A percentile compares a stretch with the other conserved stretches of the same genome.
Conservation (phyloP, 30 jellyfish, hydroid and myxozoan genomes). For the Cassiopea xamachana region DNA sequence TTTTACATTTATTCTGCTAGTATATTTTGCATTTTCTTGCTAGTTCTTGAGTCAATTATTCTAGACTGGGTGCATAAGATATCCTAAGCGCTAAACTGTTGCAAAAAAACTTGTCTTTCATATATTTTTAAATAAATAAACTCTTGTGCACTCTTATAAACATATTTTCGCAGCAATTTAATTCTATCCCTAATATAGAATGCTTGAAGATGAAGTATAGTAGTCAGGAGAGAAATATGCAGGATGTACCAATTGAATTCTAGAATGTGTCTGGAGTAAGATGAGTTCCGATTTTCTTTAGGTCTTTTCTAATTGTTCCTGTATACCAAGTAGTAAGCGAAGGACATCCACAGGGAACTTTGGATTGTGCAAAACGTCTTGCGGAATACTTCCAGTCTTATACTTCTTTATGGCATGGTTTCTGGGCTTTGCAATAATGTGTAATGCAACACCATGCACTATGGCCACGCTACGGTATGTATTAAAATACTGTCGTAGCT, state of each 20-base stretch:
- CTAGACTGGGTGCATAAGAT: no score
- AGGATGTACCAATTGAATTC: background rate
- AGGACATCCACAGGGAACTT: constrained; percentile 9
- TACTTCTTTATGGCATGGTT: constrained; percentile 9
- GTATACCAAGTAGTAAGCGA: constrained; percentile 15
- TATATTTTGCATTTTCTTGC: no score
- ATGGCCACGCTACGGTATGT: constrained; percentile 58
- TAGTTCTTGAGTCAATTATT: no score
- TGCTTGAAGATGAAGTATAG: no score
- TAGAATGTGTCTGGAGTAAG: background rate
- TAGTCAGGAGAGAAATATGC: background rate
- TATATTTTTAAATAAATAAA: no score
- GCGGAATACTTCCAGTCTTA: constrained; percentile 16
- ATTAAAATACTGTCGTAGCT: background rate
- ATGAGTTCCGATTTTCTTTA: background rate
- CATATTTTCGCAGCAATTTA: no score
- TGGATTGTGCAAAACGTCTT: constrained; percentile 50
- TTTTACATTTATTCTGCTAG: no score
- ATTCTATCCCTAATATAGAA: no score
- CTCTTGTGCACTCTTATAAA: no score
- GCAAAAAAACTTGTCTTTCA: no score
- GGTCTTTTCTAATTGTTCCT: constrained; percentile 59
- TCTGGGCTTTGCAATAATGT: background rate
- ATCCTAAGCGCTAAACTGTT: no score
- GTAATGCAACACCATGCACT: constrained; percentile 45